These are phyloP conservation scores for Trichacis sp. DNA, from an alignment of 2,888 invertebrate genomes.

Conservation along the genomic window DNA sequence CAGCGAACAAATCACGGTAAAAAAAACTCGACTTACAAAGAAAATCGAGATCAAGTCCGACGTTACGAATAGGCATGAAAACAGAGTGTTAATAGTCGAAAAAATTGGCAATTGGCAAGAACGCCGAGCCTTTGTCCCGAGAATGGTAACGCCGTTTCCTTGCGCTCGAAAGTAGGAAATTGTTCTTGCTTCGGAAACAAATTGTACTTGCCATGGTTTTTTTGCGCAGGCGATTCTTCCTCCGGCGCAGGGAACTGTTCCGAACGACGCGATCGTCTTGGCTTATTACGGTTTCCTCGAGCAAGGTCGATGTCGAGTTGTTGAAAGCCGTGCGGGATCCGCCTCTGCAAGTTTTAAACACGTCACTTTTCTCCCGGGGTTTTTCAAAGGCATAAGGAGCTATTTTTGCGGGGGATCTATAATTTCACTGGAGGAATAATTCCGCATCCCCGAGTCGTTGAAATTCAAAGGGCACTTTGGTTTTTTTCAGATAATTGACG, in stretches of 20 bases:
- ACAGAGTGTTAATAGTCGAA: neutral
- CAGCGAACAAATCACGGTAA: too few relatives aligned
- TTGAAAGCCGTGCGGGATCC: conserved; percentile 61
- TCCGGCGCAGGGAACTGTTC: conserved; percentile 68
- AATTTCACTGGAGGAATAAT: too few relatives aligned
- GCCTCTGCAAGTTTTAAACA: conserved; percentile 50
- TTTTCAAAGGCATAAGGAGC: neutral
- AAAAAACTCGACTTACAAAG: conserved; percentile 9
- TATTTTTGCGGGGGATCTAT: neutral
- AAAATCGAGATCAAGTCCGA: conserved; percentile 3
- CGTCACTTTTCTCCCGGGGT: neutral
- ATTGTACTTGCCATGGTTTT: conserved; percentile 65
- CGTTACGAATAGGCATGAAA: neutral
- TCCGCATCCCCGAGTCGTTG: too few relatives aligned
- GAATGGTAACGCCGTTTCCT: conserved; percentile 1
- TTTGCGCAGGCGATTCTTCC: conserved; percentile 69
- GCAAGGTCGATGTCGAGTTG: conserved; percentile 72
- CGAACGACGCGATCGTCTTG: conserved; percentile 64
- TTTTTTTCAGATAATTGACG: too few relatives aligned
- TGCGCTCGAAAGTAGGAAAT: neutral
- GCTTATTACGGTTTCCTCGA: conserved; percentile 67
- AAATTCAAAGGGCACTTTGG: too few relatives aligned
- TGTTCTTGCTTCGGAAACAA: neutral
- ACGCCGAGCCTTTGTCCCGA: neutral
- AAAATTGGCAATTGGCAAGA: neutral